Evolutionary conservation across 2,113 vertebrate genomes (phyloP).

Genomic region (Poeciliopsis prolifica): DNA sequence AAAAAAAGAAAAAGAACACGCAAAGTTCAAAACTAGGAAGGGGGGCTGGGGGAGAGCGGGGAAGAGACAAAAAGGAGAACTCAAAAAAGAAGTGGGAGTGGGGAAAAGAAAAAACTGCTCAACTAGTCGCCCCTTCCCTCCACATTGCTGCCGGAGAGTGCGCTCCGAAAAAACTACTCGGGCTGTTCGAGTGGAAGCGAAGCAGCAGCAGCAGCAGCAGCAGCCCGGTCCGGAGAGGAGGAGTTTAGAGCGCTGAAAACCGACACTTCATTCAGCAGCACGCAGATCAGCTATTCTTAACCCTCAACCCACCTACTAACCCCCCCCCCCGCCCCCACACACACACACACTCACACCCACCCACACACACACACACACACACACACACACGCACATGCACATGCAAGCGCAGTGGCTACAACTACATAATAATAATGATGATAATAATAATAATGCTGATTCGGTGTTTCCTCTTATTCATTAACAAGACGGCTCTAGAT

Average conservation of each 20-base stretch:
- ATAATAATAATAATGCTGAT: not conserved
- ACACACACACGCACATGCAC: not conserved
- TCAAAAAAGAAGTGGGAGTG: conserved; percentile 24
- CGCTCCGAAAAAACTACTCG: conserved; percentile 69
- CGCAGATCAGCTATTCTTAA: conserved; percentile 66
- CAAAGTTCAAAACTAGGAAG: conserved; percentile 21
- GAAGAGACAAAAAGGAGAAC: not conserved
- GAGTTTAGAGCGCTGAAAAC: conserved; percentile 78
- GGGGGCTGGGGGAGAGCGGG: no score
- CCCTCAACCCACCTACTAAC: conserved; percentile 49
- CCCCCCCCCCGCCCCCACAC: not conserved
- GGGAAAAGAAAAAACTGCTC: conserved; percentile 15
- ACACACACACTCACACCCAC: not conserved
- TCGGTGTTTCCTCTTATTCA: not conserved
- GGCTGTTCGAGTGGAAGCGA: conserved; percentile 77
- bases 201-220: conserved; percentile 29
- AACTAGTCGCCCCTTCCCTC: conserved; percentile 68
- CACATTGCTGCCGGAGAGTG: conserved; percentile 81
- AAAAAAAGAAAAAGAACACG: not conserved
- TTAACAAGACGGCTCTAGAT: not conserved
- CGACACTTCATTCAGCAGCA: conserved; percentile 78
- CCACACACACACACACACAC: not conserved
- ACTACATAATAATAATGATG: not conserved
- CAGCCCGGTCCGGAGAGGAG: conserved; percentile 77
- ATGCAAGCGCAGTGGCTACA: not conserved